Base-by-base conservation (phyloP, 2,797 vertebrate species). In the Tapera naevia region DNA sequence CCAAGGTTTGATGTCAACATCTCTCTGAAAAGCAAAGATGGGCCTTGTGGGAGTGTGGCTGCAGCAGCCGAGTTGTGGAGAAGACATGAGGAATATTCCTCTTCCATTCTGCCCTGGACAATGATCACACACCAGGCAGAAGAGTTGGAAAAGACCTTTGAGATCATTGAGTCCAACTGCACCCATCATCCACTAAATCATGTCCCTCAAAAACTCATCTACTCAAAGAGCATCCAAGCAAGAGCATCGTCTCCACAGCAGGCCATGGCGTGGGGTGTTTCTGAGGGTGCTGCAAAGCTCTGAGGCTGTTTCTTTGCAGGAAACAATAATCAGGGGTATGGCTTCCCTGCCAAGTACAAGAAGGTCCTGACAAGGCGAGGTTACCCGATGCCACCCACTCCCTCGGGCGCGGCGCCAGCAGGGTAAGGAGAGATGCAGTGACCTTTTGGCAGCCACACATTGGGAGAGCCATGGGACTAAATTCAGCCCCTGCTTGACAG, bases 231-330 rank as follows among this genome's bases (percentile, higher is more conserved):
- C 69, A 24, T n/a, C 12, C 7, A 15, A 64, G 37, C 48, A 62
- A 13, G 67, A 70, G 18, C 41, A 30, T 1, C 4, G 0, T 13
- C 53, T 75, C 21, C 2, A 0, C 1, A 1, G 22, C 0, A 1
- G 19, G 67, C n/a, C 1, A 0, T 7, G n/a, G 64, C 54, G 22
- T 1, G 2, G 37, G 64, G 39, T 21, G 8, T 32, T 35, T 80
- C 64, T 3, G 9, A 46, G 41, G 19, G 25, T 16, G 23, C 50
- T 64, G 35, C 51, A 25, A 7, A 69, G 56, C 43, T 16, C n/a
- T 3, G 24, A 50, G 30, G 48, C 28, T 61, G 61, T 51, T 58
- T 41, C 50, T 32, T 73, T 43, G 51, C 46, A 81, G 83, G 75
- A 43, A 48, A 76, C 33, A 61, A 33, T 33, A 18, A 24, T 13